Percentiles rank a stretch among this genome's conserved stretches.
These are phyloP conservation scores for Dinoponera quadriceps DNA, from an alignment of 1,140 invertebrate genomes.

Conservation along the genomic window DNA sequence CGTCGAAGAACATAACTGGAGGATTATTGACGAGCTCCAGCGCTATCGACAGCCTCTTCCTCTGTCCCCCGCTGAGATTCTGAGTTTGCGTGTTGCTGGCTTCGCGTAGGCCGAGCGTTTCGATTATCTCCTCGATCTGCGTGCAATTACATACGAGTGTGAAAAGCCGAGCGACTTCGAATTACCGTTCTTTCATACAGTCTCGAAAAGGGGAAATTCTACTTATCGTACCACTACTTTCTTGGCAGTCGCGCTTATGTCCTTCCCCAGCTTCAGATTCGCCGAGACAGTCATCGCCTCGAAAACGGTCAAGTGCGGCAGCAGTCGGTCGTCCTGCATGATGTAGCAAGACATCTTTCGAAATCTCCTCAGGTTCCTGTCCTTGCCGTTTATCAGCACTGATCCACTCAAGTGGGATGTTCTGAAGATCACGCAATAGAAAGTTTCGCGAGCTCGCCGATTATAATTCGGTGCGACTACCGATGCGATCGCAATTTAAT, in stretches of 20 bases:
- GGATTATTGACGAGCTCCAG: constrained; percentile 95
- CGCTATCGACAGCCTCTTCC: constrained; percentile 96
- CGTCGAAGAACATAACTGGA: constrained; percentile 98
- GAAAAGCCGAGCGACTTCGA: not conserved
- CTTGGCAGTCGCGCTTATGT: constrained; percentile 90
- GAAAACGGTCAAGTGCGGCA: constrained; percentile 94
- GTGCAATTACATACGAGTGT: constrained; percentile 59
- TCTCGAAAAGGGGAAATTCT: not conserved
- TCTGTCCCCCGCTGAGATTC: constrained; percentile 96
- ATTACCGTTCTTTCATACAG: not conserved
- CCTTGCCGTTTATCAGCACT: constrained; percentile 94
- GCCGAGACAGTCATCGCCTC: constrained; percentile 97
- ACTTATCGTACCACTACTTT: constrained; percentile 87
- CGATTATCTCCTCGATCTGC: constrained; percentile 92
- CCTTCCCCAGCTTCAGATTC: constrained; percentile 95
- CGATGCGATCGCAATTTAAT: no score
- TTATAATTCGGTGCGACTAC: no score
- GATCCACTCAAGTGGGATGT: constrained; percentile 91
- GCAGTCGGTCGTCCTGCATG: constrained; percentile 97
- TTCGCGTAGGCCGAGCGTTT: constrained; percentile 90
- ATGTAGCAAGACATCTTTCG: constrained; percentile 98
- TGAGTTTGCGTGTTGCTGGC: constrained; percentile 92
- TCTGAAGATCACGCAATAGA: constrained; percentile 83
- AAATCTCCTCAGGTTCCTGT: constrained; percentile 93
- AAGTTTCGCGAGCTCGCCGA: not conserved